phyloP scores from a whole-genome alignment of 1,140 invertebrate genomes.

The Magallana gigas region DNA sequence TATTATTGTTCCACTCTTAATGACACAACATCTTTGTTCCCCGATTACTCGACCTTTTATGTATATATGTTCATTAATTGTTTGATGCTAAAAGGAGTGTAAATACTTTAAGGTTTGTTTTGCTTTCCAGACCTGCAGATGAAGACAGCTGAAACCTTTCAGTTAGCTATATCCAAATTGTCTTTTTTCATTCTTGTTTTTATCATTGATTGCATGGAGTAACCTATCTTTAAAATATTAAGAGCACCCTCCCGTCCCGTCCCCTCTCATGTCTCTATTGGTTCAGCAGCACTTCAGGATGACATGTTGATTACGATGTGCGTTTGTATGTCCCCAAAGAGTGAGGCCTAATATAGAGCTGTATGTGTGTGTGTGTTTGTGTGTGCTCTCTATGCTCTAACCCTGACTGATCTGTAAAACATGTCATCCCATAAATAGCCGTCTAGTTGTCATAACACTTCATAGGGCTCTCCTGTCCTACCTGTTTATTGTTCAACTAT shows the following conservation, averaged over 20 bases:
- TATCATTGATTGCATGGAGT: neutral
- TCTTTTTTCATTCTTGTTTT: neutral
- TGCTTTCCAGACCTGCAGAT: neutral
- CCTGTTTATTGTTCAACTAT: neutral
- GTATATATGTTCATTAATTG: neutral
- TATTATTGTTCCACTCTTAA: neutral
- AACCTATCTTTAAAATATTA: neutral
- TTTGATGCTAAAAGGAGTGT: neutral
- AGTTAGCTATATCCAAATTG: conserved; percentile 19
- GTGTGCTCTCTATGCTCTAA: neutral
- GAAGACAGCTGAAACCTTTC: neutral
- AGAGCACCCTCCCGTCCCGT: neutral
- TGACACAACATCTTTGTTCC: neutral
- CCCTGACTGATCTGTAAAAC: conserved; percentile 10
- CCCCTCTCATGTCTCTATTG: neutral
- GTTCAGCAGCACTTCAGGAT: neutral
- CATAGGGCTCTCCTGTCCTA: neutral
- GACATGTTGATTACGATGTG: neutral
- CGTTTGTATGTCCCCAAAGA: conserved; percentile 1
- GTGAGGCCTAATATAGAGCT: conserved; percentile 12
- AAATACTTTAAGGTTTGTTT: conserved; percentile 18
- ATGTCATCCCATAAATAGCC: neutral
- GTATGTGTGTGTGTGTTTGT: neutral
- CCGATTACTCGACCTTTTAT: neutral
- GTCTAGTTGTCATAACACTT: neutral